A percentile compares a stretch with the other conserved stretches of the same genome.
Conservation (phyloP, 2,113 vertebrate species). For the Arizona elegans region DNA sequence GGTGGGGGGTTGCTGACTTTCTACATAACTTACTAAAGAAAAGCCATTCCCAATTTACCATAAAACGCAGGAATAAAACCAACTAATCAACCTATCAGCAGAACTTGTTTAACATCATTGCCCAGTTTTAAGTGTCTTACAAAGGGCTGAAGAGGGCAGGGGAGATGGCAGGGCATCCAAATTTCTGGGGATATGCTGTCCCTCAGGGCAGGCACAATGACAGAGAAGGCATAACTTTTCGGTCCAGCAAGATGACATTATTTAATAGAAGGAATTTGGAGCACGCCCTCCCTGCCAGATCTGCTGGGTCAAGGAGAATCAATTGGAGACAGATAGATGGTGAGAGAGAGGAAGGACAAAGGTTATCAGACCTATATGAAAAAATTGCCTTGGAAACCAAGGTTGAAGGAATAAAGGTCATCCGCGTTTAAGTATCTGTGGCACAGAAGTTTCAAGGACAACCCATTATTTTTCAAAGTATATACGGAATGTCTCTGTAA, state of each 20-base stretch:
- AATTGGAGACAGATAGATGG: neutral
- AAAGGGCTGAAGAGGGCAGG: neutral
- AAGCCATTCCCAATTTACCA: neutral
- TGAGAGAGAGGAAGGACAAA: neutral
- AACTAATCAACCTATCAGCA: neutral
- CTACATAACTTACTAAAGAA: neutral
- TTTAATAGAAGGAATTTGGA: neutral
- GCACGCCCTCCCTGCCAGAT: neutral
- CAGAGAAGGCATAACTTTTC: neutral
- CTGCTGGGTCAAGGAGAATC: neutral
- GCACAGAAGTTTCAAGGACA: conserved; percentile 1
- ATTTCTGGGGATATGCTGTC: neutral
- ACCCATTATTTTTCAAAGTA: conserved; percentile 8
- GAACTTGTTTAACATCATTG: neutral
- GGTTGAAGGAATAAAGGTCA: neutral
- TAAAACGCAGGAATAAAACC: neutral
- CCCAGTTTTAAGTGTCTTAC: neutral
- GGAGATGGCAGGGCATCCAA: neutral
- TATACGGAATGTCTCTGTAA: neutral
- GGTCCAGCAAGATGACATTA: neutral
- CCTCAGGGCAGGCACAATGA: neutral
- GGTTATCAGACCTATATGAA: neutral
- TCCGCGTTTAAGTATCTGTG: neutral
- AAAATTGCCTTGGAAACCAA: conserved; percentile 8
- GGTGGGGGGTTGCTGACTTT: too few species aligned